Base-by-base conservation (phyloP, 1,140 invertebrate species). In the Adoxophyes honmai region DNA sequence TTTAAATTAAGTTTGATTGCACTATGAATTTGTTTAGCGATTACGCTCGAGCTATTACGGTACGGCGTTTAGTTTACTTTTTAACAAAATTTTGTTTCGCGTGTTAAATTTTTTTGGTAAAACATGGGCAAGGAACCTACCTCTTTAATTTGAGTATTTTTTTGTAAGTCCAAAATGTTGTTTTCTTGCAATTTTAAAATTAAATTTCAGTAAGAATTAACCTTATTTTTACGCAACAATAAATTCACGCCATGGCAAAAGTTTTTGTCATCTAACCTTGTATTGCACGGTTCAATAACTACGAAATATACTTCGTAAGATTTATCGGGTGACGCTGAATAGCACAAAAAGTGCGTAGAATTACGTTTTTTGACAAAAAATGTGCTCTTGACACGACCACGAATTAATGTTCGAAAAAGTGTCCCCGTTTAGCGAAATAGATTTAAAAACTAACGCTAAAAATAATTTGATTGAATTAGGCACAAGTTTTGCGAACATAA, bases 191-290 rank as follows among this genome's bases (percentile, higher is more conserved):
- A 21, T 42, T 42, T 9, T 39, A 34, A 36, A 39, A 34, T 44
- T 13, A 56, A 28, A 28, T 28, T 3, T 37, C 38, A 33, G 42
- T 42, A n/a, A 56, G 13, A 55, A 37, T 56, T 34, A 56, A 18
- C 21, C 48, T 16, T 7, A 52, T 56, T 56, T 56, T 56, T 56
- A 42, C 38, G 21, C 38, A 42, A 56, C 11, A 36, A 34, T 28
- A 28, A 36, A 36, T 34, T 60, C 52, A 55, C 56, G 42, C 58
- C 59, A 62, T 65, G 60, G 65, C 36, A 59, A 64, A 48, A 66
- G 28, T 64, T 66, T 62, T 70, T 70, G 65, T 66, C 65, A 53
- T 52, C 44, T 57, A 75, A 64, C 69, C 72, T 75, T 75, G 69
- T 70, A 63, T 54, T 57, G 55, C 57, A 69, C 64, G 72, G 53